A percentile compares a stretch with the other conserved stretches of the same genome.
Conservation (phyloP, 2,888 invertebrate genomes). For the Pseudanteris insignis region DNA sequence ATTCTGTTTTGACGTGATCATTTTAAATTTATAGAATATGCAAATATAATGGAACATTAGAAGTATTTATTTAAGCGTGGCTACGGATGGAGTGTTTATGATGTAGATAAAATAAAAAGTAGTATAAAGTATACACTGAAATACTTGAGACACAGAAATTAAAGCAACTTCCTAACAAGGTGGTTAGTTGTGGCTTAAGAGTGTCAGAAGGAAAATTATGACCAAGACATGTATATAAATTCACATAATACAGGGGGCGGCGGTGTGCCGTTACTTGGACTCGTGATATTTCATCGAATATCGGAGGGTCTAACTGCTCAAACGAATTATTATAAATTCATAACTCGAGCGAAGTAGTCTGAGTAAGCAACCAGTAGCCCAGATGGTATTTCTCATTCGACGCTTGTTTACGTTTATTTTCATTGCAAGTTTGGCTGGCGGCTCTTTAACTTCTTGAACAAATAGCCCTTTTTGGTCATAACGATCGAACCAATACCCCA, state of each 20-base stretch:
- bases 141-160: conserved; percentile 44
- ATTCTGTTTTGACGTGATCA: no score
- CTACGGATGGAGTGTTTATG: no score
- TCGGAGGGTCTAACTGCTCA: conserved; percentile 20
- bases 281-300: conserved; percentile 40
- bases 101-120: no score
- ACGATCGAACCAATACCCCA: conserved; percentile 9
- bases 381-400: conserved; percentile 10
- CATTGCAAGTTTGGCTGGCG: not conserved
- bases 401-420: conserved; percentile 13
- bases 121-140: conserved; percentile 1
- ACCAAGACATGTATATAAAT: conserved; percentile 35
- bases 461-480: not conserved
- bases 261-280: conserved; percentile 22
- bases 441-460: conserved; percentile 12
- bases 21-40: no score
- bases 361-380: not conserved
- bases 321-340: conserved; percentile 33
- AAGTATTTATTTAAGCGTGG: no score
- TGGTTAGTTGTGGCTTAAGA: conserved; percentile 65
- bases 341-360: conserved; percentile 5
- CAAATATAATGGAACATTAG: no score
- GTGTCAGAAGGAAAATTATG: conserved; percentile 61
- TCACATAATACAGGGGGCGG: conserved; percentile 17
- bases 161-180: conserved; percentile 65